phyloP scores from a whole-genome alignment of 2,797 vertebrate species.

The Oophaga sylvatica region DNA sequence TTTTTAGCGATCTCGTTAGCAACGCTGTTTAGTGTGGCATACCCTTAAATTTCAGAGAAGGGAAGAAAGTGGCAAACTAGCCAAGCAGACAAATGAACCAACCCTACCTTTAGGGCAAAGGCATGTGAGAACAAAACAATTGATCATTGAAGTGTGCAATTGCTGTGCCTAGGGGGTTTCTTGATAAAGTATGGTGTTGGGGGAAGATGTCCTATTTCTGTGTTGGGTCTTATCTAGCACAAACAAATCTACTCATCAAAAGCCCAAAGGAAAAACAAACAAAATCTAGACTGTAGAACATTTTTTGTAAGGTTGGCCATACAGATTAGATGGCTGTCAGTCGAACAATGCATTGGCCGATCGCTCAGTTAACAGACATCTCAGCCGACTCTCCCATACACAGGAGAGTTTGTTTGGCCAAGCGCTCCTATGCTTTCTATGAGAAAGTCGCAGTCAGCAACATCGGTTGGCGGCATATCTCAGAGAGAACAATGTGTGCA shows the following conservation, averaged over 20 bases:
- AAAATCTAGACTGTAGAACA: background rate
- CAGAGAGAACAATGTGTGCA: no score
- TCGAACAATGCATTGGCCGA: no score
- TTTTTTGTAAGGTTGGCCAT: no score
- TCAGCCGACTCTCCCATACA: no score
- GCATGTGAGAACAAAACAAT: slow-evolving; percentile 2
- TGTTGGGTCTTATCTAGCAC: slow-evolving; percentile 2
- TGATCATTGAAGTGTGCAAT: background rate
- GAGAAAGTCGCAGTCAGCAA: no score
- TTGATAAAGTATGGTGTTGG: background rate
- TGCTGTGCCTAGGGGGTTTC: background rate
- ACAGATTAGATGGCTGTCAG: no score
- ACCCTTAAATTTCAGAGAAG: slow-evolving; percentile 11
- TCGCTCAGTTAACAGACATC: no score
- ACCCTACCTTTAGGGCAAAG: slow-evolving; percentile 21
- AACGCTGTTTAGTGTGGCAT: no score
- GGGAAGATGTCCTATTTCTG: background rate
- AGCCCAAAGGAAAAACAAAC: background rate
- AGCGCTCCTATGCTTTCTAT: no score
- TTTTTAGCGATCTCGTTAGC: no score
- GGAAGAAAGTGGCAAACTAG: background rate
- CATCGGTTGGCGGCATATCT: no score
- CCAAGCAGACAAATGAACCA: background rate
- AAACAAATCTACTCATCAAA: background rate
- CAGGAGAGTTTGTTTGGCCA: no score